These are phyloP conservation scores for Dryobotodes eremita DNA, from an alignment of 2,888 invertebrate genomes.

Conservation along the genomic window DNA sequence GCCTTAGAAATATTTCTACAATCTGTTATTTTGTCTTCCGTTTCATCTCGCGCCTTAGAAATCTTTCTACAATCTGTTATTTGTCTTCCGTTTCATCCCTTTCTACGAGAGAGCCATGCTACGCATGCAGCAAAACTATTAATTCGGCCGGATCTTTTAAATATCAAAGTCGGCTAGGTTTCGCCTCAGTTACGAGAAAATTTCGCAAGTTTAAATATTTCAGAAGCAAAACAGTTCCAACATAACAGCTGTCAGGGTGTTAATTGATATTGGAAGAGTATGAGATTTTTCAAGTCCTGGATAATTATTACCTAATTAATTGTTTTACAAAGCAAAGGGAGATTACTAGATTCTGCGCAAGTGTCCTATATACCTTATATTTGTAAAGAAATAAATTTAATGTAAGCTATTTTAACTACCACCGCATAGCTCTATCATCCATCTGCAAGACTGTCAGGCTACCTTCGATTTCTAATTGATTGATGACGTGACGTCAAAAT, in stretches of 20 bases:
- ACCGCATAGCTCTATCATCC: slow-evolving; percentile 24
- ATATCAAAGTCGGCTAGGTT: not conserved
- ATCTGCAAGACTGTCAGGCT: slow-evolving; percentile 25
- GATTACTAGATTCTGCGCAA: not conserved
- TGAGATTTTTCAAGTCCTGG: not conserved
- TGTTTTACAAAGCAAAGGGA: not conserved
- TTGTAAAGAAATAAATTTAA: not conserved
- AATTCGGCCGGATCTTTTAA: not conserved
- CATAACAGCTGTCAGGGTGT: not conserved
- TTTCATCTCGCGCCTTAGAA: too few relatives aligned
- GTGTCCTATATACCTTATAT: not conserved
- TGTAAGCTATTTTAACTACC: not conserved
- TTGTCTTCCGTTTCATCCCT: too few relatives aligned
- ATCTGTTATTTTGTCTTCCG: too few relatives aligned
- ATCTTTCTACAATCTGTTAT: too few relatives aligned
- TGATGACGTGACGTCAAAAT: slow-evolving; percentile 38
- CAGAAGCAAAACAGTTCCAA: not conserved
- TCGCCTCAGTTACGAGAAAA: not conserved
- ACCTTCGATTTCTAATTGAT: slow-evolving; percentile 53
- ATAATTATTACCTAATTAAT: not conserved
- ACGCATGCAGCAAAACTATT: not conserved
- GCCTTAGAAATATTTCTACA: too few relatives aligned
- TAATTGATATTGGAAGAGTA: not conserved
- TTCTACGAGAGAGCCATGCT: too few relatives aligned
- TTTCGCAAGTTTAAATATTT: not conserved